Base-by-base conservation (phyloP, 2,888 invertebrate genomes). In the Phania funesta region DNA sequence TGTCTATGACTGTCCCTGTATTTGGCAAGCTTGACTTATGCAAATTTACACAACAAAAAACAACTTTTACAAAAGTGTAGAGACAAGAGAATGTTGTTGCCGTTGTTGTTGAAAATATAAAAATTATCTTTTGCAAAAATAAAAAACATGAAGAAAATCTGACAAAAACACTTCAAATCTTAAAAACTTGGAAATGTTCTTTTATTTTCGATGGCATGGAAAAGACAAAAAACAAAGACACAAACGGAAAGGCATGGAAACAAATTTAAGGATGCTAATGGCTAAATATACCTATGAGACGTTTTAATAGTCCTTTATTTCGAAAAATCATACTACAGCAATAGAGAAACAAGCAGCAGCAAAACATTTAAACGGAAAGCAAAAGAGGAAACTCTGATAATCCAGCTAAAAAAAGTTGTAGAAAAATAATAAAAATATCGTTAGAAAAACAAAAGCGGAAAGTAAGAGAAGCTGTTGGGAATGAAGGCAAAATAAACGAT, bases 281-380 rank as follows among this genome's bases (percentile, higher is more conserved):
- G 78, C 78, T 78, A 82, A 82, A 78, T 58, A 82, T 75, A 82
- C 74, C 82, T 82, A 75, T 78, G 78, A 75, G 82, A 82, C 82
- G 78, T 75, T 78, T 75, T 82, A 75, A 78, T 75, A 78, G 78
- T 78, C 78, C 68, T 74, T 81, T 50, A 68, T 74, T 46, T 64
- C 18, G 32, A 29, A 58, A 65, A 73, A 73, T 58, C 67, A 79
- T 68, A 26, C 50, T 44, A 26, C 56, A 60, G 60, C 20, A 67
- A 56, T 35, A 64, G 41, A 24, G 48, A 44, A 24, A 58, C 29
- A 26, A 56, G 22, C 24, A 56, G 29, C 38, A 76, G 35, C 20
- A 68, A 78, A 65, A 64, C 35, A 24, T 41, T 29, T 32, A 50
- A 77, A 74, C 68, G 77, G 77, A 74, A 77, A 68, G 62, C 32